Conservation (phyloP, 2,888 invertebrate genomes). For the Clunio marinus region DNA sequence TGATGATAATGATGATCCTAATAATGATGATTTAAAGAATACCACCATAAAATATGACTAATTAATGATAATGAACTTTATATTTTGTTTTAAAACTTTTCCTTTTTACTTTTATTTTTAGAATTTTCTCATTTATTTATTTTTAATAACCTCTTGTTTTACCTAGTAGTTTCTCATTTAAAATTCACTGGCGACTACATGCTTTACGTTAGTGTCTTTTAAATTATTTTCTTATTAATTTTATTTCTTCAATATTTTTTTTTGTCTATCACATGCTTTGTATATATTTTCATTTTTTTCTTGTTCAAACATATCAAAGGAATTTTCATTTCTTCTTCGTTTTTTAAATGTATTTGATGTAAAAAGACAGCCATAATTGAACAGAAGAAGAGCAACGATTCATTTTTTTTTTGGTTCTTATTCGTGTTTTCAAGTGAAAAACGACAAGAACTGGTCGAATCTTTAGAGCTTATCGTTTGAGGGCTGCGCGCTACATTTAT, state of each 20-base stretch:
- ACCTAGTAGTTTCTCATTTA: conserved; percentile 20
- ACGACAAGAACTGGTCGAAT: conserved; percentile 23
- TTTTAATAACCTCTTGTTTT: conserved; percentile 26
- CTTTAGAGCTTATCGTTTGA: conserved; percentile 1
- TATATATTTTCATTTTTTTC: conserved; percentile 33
- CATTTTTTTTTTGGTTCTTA: not conserved
- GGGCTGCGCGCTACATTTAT: conserved; percentile 8
- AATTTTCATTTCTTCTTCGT: conserved; percentile 9
- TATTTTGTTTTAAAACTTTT: conserved; percentile 5
- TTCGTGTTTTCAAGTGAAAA: conserved; percentile 8
- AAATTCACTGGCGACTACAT: conserved; percentile 38
- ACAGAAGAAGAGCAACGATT: conserved; percentile 25
- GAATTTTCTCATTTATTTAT: conserved; percentile 12
- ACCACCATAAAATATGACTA: not conserved
- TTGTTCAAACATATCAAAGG: conserved; percentile 24
- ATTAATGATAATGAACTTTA: not conserved
- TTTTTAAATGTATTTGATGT: conserved; percentile 27
- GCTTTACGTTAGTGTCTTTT: conserved; percentile 7
- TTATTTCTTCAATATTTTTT: conserved; percentile 31
- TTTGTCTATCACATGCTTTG: conserved; percentile 39
- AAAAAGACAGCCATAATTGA: conserved; percentile 31
- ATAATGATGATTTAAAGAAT: not conserved
- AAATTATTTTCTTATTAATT: not conserved
- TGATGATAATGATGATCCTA: not conserved
- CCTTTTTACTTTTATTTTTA: not conserved